phyloP scores from a whole-genome alignment of 2,797 vertebrate genomes.

The Cephalopachus bancanus region DNA sequence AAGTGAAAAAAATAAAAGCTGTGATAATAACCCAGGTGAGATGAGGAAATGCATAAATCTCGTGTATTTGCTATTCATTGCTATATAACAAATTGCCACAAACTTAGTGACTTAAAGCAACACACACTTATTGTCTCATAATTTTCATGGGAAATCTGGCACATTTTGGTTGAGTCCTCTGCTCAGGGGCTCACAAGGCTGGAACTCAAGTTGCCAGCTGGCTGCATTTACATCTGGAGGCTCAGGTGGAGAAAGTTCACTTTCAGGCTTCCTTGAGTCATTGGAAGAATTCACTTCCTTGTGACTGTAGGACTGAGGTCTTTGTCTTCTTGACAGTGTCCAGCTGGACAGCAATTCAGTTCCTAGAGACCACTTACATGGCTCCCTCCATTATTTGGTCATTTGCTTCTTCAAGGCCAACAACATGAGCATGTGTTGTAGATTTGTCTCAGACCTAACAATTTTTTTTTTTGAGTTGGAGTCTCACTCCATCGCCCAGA shows the following conservation, averaged over 20 bases:
- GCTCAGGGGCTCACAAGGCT: not conserved
- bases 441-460: not conserved
- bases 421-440: not conserved
- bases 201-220: not conserved
- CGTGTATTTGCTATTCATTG: not conserved
- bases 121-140: not conserved
- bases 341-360: not conserved
- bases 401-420: not conserved
- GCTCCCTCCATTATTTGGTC: not conserved
- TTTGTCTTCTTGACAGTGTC: not conserved
- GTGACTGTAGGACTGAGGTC: not conserved
- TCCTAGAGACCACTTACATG: not conserved
- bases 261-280: not conserved
- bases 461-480: too few species aligned
- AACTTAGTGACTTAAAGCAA: not conserved
- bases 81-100: not conserved
- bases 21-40: not conserved
- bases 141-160: not conserved
- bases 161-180: not conserved
- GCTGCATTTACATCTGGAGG: not conserved
- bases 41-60: not conserved
- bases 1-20: not conserved
- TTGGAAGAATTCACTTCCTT: not conserved
- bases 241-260: not conserved
- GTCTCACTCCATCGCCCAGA: too few species aligned